Percentiles rank a stretch among this genome's conserved stretches.
Evolutionary conservation across 2,113 vertebrate species (phyloP).

Genomic region (Periophthalmus modestus): DNA sequence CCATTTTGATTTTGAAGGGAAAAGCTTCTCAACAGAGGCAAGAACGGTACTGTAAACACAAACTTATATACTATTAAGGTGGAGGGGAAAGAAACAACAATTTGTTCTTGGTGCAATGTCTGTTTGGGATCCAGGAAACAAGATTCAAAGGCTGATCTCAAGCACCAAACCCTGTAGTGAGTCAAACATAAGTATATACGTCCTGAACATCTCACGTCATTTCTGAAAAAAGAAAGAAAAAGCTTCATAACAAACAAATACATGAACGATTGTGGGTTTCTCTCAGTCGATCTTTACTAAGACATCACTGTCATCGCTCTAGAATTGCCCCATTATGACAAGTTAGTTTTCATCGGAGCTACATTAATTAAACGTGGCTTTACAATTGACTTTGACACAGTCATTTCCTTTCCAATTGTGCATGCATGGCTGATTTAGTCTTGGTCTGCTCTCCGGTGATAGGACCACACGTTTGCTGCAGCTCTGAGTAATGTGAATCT

Average conservation of each 20-base stretch:
- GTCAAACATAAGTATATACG: background rate
- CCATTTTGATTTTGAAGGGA: slow-evolving; percentile 44
- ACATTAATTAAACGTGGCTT: slow-evolving; percentile 58
- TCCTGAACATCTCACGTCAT: background rate
- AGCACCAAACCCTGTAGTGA: background rate
- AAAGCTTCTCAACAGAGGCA: slow-evolving; percentile 48
- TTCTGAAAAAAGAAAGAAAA: background rate
- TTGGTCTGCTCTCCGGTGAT: slow-evolving; percentile 57
- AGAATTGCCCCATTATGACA: slow-evolving; percentile 55
- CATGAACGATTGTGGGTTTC: slow-evolving; percentile 43
- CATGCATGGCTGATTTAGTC: slow-evolving; percentile 55
- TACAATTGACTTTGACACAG: slow-evolving; percentile 57
- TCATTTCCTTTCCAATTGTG: slow-evolving; percentile 55
- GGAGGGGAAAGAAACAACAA: background rate
- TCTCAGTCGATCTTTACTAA: slow-evolving; percentile 43
- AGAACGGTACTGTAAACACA: background rate
- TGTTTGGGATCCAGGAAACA: background rate
- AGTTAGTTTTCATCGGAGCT: slow-evolving; percentile 57
- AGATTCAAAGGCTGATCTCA: background rate
- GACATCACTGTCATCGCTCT: slow-evolving; percentile 56
- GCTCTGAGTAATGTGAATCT: slow-evolving; percentile 61
- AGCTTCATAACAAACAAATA: background rate
- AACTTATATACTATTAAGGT: slow-evolving; percentile 4
- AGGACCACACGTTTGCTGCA: slow-evolving; percentile 45
- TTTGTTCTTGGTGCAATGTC: background rate